Base-by-base conservation (phyloP, 2,888 invertebrate species). In the Ophion slaviceki region DNA sequence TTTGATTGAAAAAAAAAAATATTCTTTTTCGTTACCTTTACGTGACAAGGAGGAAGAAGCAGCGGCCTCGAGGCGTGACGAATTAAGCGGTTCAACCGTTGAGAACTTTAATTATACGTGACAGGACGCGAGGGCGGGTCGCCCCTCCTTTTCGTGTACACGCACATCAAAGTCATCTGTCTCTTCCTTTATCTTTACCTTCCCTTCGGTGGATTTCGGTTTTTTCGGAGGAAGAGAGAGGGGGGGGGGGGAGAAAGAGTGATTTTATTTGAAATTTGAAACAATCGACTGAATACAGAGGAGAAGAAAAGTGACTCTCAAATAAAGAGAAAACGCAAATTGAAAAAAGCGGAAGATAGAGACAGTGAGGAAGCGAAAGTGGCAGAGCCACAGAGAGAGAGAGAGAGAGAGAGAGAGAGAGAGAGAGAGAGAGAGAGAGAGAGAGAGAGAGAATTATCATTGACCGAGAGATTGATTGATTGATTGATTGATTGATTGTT, bases 81-180 rank as follows among this genome's bases (percentile, higher is more conserved):
- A 86, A 86, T 86, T 79, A 86, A 82, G 85, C 85, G 82, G 80
- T 86, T 86, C 80, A 62, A 76, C 67, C 76, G 72, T 74, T 86
- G 82, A 76, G 80, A 82, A 82, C 67, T 76, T 82, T 86, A 82
- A 86, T 86, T 86, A 82, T 77, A 80, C 77, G 62, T 80, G 85
- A 77, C 85, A 80, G 76, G 11, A 72, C 85, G 68, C 78, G 76
- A 71, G 80, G 67, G 68, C 76, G 82, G 76, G 85, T 47, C 45
- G 32, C 40, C 32, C 62, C 53, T 53, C 64, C 77, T 64, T 66
- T 62, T 45, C 70, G 47, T 14, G 24, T 71, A 14, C 20, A 20
- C 47, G 36, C 64, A 61, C 78, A 74, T 57, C 64, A 36, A 24
- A 11, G 66, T 59, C 24, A 2, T 32, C 40, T 71, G 17, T 36